These are phyloP conservation scores for Nipponacmea schrenckii DNA, from an alignment of 2,888 invertebrate genomes.

Conservation along the genomic window DNA sequence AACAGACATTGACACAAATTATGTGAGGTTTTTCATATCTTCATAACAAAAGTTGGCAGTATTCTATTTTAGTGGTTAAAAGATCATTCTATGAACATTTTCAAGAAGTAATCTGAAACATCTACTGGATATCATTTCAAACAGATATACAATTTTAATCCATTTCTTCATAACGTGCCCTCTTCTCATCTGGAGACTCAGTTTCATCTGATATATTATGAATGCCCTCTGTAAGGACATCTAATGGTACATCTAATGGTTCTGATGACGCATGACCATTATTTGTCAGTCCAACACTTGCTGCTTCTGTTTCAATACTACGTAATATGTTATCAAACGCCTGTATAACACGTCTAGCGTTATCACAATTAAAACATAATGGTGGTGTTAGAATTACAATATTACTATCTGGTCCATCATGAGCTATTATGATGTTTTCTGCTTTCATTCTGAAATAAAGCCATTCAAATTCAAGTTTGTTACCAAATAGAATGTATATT, in stretches of 20 bases:
- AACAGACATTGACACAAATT: too few relatives aligned
- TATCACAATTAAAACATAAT: conserved; percentile 60
- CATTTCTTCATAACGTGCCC: conserved; percentile 51
- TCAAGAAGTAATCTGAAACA: too few relatives aligned
- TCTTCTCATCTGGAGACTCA: conserved; percentile 39
- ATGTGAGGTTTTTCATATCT: too few relatives aligned
- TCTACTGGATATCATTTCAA: too few relatives aligned
- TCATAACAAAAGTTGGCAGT: too few relatives aligned
- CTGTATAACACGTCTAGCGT: conserved; percentile 53
- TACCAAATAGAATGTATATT: too few relatives aligned
- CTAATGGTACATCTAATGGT: conserved; percentile 20
- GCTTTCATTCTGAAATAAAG: conserved; percentile 51
- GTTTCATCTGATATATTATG: conserved; percentile 15
- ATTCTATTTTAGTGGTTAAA: too few relatives aligned
- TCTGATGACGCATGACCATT: conserved; percentile 5
- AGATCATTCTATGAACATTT: too few relatives aligned
- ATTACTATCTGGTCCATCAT: conserved; percentile 59
- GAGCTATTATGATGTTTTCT: conserved; percentile 51
- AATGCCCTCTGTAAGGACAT: conserved; percentile 24
- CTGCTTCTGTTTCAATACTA: conserved; percentile 38
- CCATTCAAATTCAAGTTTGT: not conserved
- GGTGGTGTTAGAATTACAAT: conserved; percentile 54
- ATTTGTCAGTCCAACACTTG: conserved; percentile 26
- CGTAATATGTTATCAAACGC: conserved; percentile 46
- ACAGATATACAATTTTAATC: conserved; percentile 31